Percentiles rank a stretch among this genome's conserved stretches.
Evolutionary conservation across 2,113 vertebrate species (phyloP).

Genomic region (Bostrychus sinensis): DNA sequence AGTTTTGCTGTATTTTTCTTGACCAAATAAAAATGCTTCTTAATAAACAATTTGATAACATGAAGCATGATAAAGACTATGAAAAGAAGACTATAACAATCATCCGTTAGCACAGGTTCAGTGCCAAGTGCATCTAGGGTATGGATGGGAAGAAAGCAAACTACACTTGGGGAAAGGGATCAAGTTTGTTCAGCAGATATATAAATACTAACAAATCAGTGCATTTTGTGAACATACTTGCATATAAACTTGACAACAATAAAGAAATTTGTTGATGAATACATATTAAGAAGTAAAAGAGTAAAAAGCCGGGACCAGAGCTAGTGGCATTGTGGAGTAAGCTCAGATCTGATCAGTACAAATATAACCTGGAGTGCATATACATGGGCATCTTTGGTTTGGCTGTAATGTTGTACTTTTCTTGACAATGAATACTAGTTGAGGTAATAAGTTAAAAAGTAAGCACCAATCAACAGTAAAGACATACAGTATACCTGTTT

Average conservation of each 20-base stretch:
- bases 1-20: constrained; percentile 17
- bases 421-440: constrained; percentile 61
- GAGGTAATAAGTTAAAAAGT: constrained; percentile 93
- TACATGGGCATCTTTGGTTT: constrained; percentile 75
- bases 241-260: constrained; percentile 10
- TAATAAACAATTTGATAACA: constrained; percentile 20
- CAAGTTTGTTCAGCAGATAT: constrained; percentile 59
- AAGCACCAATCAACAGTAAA: constrained; percentile 86
- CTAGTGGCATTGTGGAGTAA: constrained; percentile 61
- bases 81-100: not conserved
- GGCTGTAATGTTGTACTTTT: constrained; percentile 74
- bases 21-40: constrained; percentile 15
- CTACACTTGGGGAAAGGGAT: constrained; percentile 16
- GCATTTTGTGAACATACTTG: constrained; percentile 59
- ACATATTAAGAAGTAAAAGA: not conserved
- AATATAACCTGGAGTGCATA: constrained; percentile 56
- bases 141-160: constrained; percentile 26
- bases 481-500: constrained; percentile 29
- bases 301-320: constrained; percentile 20
- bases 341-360: constrained; percentile 17
- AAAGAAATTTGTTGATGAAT: constrained; percentile 42
- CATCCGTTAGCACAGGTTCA: not conserved
- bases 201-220: constrained; percentile 77
- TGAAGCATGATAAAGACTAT: not conserved
- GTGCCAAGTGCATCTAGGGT: constrained; percentile 25